phyloP scores from a whole-genome alignment of 2,888 invertebrate species.

The Rhagium mordax region DNA sequence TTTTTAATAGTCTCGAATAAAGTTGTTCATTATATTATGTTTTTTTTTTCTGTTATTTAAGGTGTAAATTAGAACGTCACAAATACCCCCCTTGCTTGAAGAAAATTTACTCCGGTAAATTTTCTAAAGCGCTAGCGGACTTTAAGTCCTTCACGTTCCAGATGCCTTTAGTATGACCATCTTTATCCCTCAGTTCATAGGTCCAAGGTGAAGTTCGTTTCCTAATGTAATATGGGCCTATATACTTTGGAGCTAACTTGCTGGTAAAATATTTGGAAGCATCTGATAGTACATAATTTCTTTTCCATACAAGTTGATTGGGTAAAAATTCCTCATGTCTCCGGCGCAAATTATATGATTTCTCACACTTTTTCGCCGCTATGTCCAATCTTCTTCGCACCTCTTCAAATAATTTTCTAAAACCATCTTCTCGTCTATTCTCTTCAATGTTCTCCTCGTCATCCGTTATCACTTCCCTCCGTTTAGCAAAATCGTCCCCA shows the following conservation, averaged over 20 bases:
- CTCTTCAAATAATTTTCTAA: too few species aligned
- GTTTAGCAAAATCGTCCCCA: neutral
- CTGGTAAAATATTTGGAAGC: neutral
- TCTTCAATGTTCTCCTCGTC: neutral
- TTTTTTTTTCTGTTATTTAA: too few species aligned
- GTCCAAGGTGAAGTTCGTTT: neutral
- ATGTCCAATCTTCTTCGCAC: too few species aligned
- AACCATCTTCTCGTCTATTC: too few species aligned
- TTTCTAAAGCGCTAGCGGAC: neutral
- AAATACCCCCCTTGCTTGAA: too few species aligned
- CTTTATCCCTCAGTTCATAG: neutral
- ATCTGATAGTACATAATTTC: neutral
- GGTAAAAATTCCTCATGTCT: neutral
- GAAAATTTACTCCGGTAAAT: neutral
- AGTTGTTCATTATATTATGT: too few species aligned
- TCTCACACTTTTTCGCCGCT: too few species aligned
- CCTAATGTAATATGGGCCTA: neutral
- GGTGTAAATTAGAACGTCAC: too few species aligned
- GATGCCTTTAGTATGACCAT: neutral
- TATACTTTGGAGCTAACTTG: slow-evolving; percentile 3
- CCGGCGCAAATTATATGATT: neutral
- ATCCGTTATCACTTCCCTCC: neutral
- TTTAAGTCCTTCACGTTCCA: neutral
- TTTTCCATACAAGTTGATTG: neutral
- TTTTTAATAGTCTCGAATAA: too few species aligned